A percentile compares a stretch with the other conserved stretches of the same genome.
phyloP scores from a whole-genome alignment of 2,888 invertebrate genomes.

The Baccha elongata region DNA sequence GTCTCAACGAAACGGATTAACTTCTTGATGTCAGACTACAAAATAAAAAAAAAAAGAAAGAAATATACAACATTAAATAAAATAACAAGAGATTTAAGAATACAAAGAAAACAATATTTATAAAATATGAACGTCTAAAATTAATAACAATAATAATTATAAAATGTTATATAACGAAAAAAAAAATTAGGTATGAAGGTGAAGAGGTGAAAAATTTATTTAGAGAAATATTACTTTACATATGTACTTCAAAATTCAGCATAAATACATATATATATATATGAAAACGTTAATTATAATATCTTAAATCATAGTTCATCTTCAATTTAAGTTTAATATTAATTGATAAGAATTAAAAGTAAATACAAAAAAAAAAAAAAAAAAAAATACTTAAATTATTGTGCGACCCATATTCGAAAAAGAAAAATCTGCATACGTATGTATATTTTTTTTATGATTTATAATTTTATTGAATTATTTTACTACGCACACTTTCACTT shows the following conservation, averaged over 20 bases:
- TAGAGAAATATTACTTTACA: constrained; percentile 43
- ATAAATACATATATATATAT: constrained; percentile 23
- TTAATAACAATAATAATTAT: constrained; percentile 19
- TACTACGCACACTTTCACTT: constrained; percentile 57
- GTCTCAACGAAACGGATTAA: constrained; percentile 56
- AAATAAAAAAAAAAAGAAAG: constrained; percentile 28
- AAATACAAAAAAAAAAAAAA: constrained; percentile 18
- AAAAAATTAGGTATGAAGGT: constrained; percentile 18
- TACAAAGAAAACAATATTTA: background rate
- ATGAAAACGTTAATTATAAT: constrained; percentile 51
- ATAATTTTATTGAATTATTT: constrained; percentile 24
- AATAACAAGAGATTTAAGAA: background rate
- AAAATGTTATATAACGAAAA: constrained; percentile 5
- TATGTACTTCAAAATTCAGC: constrained; percentile 41
- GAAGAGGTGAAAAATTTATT: constrained; percentile 40
- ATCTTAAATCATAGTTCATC: constrained; percentile 59
- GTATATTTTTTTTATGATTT: constrained; percentile 17
- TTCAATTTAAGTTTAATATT: constrained; percentile 52
- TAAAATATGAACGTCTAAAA: constrained; percentile 27
- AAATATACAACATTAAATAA: constrained; percentile 11
- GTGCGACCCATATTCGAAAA: constrained; percentile 35
- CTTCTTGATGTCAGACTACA: constrained; percentile 49
- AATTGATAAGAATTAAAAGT: constrained; percentile 49
- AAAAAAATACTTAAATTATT: background rate
- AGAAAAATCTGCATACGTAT: background rate